Conservation (phyloP, 2,797 vertebrate species). For the Alcedo quadribrachys region DNA sequence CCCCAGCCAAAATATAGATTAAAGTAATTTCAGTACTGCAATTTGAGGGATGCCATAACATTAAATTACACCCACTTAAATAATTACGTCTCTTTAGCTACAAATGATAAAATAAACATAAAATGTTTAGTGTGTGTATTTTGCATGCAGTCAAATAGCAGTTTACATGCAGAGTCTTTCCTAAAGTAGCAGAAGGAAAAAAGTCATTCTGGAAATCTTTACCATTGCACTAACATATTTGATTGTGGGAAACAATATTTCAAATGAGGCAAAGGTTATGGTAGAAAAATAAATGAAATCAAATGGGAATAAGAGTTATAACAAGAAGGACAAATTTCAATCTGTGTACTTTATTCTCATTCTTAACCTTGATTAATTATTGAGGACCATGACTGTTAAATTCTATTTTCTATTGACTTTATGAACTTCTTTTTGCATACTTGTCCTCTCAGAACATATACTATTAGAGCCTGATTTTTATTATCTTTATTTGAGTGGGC, state of each 20-base stretch:
- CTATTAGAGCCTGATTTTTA: background rate
- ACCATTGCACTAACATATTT: constrained; percentile 24
- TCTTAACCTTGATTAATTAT: constrained; percentile 35
- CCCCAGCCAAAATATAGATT: constrained; percentile 42
- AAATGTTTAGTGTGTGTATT: constrained; percentile 23
- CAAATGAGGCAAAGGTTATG: constrained; percentile 50
- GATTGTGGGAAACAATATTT: constrained; percentile 62
- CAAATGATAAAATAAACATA: constrained; percentile 64
- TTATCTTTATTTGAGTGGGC: background rate
- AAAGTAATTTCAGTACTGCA: constrained; percentile 64
- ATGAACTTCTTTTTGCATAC: constrained; percentile 11
- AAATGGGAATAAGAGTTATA: constrained; percentile 44
- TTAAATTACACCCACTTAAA: constrained; percentile 67
- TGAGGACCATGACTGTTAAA: background rate
- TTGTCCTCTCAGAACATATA: background rate
- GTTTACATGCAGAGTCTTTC: constrained; percentile 1
- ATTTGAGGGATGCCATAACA: constrained; percentile 66
- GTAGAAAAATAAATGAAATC: constrained; percentile 44
- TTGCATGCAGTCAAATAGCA: background rate
- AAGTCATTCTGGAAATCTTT: constrained; percentile 45
- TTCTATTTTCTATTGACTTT: constrained; percentile 13
- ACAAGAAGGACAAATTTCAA: constrained; percentile 33
- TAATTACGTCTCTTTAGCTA: constrained; percentile 57
- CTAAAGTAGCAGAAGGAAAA: background rate
- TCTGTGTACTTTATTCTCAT: background rate